Conservation (phyloP, 2,113 vertebrate species). For the Pelusios castaneus region DNA sequence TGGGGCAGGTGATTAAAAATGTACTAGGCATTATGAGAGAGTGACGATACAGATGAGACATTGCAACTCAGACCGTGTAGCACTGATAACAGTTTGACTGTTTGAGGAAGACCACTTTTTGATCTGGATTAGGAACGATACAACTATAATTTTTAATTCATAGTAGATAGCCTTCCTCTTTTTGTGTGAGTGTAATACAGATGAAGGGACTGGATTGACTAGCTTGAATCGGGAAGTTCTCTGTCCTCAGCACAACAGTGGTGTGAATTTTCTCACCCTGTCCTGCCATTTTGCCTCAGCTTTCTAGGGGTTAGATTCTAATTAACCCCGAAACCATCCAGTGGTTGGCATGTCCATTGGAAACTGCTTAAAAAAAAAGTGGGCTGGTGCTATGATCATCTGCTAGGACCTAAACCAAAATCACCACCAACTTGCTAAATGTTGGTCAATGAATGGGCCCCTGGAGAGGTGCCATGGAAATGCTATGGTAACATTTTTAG, state of each 20-base stretch:
- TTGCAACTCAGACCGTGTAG: conserved; percentile 27
- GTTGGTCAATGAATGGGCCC: neutral
- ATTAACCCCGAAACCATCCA: neutral
- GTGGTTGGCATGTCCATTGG: neutral
- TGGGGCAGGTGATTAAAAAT: neutral
- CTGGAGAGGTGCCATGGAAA: neutral
- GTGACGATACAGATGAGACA: conserved; percentile 21
- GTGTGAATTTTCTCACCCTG: neutral
- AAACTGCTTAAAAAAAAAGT: neutral
- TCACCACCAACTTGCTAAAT: neutral
- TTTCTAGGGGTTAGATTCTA: neutral
- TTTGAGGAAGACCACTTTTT: neutral
- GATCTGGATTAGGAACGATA: neutral
- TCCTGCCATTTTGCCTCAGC: neutral
- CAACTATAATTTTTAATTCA: conserved; percentile 29
- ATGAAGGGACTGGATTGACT: neutral
- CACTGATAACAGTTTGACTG: neutral
- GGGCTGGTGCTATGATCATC: neutral
- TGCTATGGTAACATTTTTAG: neutral
- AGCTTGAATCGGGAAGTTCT: neutral
- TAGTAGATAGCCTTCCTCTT: neutral
- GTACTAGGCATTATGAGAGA: conserved; percentile 5
- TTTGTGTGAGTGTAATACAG: neutral
- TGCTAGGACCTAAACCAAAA: neutral
- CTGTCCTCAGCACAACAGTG: neutral